These are phyloP conservation scores for Petrophora chlorosata DNA, from an alignment of 2,888 invertebrate genomes.

Conservation along the genomic window DNA sequence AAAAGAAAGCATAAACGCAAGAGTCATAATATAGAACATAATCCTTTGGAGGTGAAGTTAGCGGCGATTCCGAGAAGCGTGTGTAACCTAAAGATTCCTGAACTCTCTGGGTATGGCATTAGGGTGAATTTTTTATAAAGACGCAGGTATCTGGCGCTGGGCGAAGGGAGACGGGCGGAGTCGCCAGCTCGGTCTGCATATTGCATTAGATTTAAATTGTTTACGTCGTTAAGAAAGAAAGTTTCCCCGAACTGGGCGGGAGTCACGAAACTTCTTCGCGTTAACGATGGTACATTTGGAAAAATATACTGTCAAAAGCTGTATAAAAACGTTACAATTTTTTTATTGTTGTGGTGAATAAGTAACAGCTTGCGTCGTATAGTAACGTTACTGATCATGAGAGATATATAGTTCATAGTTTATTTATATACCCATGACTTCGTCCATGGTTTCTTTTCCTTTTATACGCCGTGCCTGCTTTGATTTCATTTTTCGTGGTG, in stretches of 20 bases:
- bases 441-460: too few relatives aligned
- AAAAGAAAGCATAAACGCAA: background rate
- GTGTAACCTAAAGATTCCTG: constrained; percentile 15
- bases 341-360: background rate
- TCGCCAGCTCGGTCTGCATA: constrained; percentile 70
- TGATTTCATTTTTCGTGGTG: too few relatives aligned
- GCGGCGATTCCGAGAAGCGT: background rate
- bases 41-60: background rate
- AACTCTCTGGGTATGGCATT: constrained; percentile 52
- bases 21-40: background rate
- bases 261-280: constrained; percentile 46
- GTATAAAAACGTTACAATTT: background rate
- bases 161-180: constrained; percentile 48
- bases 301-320: background rate
- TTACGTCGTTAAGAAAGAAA: constrained; percentile 82
- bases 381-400: too few relatives aligned
- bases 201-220: constrained; percentile 82
- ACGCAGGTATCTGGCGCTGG: constrained; percentile 55
- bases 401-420: too few relatives aligned
- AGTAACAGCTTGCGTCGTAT: background rate
- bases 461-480: too few relatives aligned
- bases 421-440: too few relatives aligned
- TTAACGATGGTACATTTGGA: constrained; percentile 50
- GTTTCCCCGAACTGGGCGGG: constrained; percentile 61
- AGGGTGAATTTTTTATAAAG: constrained; percentile 73